Base-by-base conservation (phyloP, 2,888 invertebrate species). In the Lepetodrilus schrolli region DNA sequence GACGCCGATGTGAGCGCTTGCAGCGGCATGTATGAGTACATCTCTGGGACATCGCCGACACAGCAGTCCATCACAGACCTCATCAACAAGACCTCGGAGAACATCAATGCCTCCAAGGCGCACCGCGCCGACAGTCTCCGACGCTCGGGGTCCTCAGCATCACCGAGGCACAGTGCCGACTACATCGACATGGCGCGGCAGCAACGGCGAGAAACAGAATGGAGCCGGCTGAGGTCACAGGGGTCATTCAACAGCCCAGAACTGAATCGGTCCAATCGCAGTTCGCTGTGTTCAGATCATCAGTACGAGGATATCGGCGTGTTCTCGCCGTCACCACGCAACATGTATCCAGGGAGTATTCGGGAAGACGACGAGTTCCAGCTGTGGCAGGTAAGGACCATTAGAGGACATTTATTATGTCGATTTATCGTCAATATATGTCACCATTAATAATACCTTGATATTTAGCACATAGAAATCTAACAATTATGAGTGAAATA, bases 111-210 rank as follows among this genome's bases (percentile, higher is more conserved):
- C 69, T 82, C 83, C 43, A 80, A 82, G 37, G 84, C 84, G 0
- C 80, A 82, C 38, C 73, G 85, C 8, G 78, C 78, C 17, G 86
- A 86, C 75, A 86, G 84, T 76, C 76, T 85, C 69, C 79, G 84
- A 8, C 78, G 85, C 58, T 83, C 84, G 26, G 80, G 80, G 26
- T 84, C 86, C 0, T 83, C 86, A 10, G 75, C 78, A 0, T 77
- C 75, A 7, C 66, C 75, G 0, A 81, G 84, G 50, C 78, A 80
- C 7, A 38, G 72, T 3, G 72, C 80, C 0, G 85, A 87, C 72
- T 87, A 87, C 58, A 79, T 84, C 76, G 85, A 87, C 26, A 86
- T 87, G 86, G 79, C 77, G 23, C 71, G 81, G 20, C 78, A 78
- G 23, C 76, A 80, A 23, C 78, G 82, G 50, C 77, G 73, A n/a